A percentile compares a stretch with the other conserved stretches of the same genome.
phyloP scores from a whole-genome alignment of 2,797 vertebrate species.

The Loriculus beryllinus region DNA sequence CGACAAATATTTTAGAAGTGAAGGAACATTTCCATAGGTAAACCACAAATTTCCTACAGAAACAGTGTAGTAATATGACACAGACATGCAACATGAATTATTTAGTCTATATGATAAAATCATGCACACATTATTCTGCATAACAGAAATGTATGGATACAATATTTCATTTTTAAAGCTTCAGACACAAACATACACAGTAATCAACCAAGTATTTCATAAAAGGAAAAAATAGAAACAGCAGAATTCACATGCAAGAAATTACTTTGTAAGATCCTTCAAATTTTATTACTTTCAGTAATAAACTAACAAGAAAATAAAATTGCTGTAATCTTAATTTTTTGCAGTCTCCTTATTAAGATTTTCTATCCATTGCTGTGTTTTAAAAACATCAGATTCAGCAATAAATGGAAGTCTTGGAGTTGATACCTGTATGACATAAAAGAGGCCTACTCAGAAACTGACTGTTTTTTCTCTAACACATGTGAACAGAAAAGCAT shows the following conservation, averaged over 20 bases:
- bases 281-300: constrained; percentile 33
- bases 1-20: neutral
- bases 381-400: neutral
- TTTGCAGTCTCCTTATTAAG: neutral
- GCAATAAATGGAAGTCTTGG: neutral
- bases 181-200: constrained; percentile 30
- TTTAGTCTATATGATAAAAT: neutral
- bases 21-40: neutral
- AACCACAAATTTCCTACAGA: neutral
- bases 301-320: neutral
- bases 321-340: neutral
- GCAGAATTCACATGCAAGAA: constrained; percentile 41
- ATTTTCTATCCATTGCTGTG: neutral
- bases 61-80: neutral
- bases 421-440: neutral
- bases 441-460: neutral
- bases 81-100: constrained; percentile 30
- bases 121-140: constrained; percentile 5
- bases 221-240: neutral
- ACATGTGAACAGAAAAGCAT: neutral
- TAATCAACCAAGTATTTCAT: neutral
- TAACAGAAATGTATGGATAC: constrained; percentile 1
- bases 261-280: constrained; percentile 62
- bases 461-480: neutral
- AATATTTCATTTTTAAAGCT: neutral